Evolutionary conservation across 2,888 invertebrate genomes (phyloP).

Genomic region (Parapristionchus giblindavisi): DNA sequence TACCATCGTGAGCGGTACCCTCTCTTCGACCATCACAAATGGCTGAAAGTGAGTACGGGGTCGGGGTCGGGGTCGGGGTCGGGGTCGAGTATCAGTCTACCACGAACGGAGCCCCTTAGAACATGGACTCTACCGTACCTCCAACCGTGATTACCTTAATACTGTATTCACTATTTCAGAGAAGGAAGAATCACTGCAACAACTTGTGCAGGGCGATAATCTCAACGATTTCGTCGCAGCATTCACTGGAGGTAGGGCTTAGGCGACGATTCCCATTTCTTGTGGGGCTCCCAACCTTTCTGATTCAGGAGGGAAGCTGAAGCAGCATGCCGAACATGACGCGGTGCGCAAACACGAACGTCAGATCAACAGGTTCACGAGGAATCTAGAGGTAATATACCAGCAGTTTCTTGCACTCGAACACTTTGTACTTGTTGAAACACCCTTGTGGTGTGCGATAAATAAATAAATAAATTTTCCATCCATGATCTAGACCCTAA

Average conservation of each 20-base stretch:
- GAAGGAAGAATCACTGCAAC: background rate
- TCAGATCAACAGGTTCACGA: constrained; percentile 23
- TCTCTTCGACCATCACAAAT: too few relatives aligned
- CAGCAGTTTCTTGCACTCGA: background rate
- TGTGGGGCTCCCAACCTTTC: background rate
- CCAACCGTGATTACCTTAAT: too few relatives aligned
- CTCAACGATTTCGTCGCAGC: constrained; percentile 30
- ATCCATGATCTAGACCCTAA: background rate
- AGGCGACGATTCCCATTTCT: too few relatives aligned
- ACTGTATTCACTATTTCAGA: too few relatives aligned
- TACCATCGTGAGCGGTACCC: too few relatives aligned
- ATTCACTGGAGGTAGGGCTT: constrained; percentile 15
- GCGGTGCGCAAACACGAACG: background rate
- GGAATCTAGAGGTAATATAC: background rate
- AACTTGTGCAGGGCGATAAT: constrained; percentile 11
- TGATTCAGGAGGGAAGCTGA: constrained; percentile 3
- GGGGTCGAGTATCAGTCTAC: too few relatives aligned
- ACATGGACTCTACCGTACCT: too few relatives aligned
- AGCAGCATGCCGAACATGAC: constrained; percentile 31
- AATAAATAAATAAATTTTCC: too few relatives aligned
- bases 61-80: too few relatives aligned
- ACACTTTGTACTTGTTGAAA: background rate
- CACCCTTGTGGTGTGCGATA: too few relatives aligned
- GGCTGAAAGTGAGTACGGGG: too few relatives aligned
- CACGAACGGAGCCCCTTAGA: too few relatives aligned